phyloP scores from a whole-genome alignment of 2,888 invertebrate genomes.

The Napeogenes inachia region DNA sequence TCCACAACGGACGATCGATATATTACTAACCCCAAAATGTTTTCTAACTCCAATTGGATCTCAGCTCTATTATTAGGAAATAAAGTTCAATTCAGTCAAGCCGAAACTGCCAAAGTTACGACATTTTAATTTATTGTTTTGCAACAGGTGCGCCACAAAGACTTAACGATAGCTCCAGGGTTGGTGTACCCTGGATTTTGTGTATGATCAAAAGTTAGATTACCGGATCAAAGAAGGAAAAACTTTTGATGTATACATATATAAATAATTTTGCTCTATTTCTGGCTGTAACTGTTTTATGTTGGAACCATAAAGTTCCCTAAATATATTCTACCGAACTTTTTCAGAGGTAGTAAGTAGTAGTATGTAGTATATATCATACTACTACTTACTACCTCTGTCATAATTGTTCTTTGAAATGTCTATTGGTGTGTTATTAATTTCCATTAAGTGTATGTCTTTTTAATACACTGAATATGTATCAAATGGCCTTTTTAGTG shows the following conservation, averaged over 20 bases:
- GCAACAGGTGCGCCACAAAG: conserved; percentile 27
- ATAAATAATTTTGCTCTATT: not conserved
- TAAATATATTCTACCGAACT: no score
- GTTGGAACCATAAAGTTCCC: no score
- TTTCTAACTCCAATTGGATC: conserved; percentile 2
- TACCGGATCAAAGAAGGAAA: conserved; percentile 13
- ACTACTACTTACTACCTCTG: no score
- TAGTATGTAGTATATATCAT: no score
- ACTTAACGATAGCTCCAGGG: conserved; percentile 22
- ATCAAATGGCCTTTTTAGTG: no score
- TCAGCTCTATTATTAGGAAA: not conserved
- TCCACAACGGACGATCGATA: conserved; percentile 30
- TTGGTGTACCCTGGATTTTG: conserved; percentile 20
- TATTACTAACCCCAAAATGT: conserved; percentile 20
- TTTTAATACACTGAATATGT: no score
- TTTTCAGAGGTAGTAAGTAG: no score
- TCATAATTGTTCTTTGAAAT: no score
- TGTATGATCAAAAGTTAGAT: conserved; percentile 24
- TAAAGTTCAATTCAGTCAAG: conserved; percentile 16
- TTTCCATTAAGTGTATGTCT: no score
- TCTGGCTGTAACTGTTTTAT: not conserved
- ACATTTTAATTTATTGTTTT: conserved; percentile 18
- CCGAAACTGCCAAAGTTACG: conserved; percentile 3
- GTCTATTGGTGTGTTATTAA: no score
- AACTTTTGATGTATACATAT: conserved; percentile 17